Percentiles rank a stretch among this genome's conserved stretches.
Conservation (phyloP, 2,888 invertebrate genomes). For the Tillus elongatus region DNA sequence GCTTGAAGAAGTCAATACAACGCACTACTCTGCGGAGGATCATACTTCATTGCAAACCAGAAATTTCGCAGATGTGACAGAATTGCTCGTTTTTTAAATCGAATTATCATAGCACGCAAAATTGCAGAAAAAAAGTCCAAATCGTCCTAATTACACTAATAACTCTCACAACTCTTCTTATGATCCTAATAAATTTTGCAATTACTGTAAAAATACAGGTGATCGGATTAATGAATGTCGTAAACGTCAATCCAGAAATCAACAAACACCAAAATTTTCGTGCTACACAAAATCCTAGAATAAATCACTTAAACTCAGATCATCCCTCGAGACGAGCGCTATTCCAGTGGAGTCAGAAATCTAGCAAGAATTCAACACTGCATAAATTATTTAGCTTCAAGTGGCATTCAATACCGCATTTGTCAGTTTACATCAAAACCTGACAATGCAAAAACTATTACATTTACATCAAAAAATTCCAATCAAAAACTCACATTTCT, state of each 20-base stretch:
- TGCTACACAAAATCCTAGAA: neutral
- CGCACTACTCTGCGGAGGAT: slow-evolving; percentile 14
- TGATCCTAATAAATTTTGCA: slow-evolving; percentile 12
- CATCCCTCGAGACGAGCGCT: slow-evolving; percentile 7
- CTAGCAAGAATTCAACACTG: slow-evolving; percentile 9
- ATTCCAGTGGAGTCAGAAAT: slow-evolving; percentile 5
- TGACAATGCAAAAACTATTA: neutral
- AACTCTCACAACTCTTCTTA: neutral
- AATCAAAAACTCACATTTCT: slow-evolving; percentile 4
- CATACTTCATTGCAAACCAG: slow-evolving; percentile 13
- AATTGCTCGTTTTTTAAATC: slow-evolving; percentile 10
- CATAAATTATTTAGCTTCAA: slow-evolving; percentile 1
- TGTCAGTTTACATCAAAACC: neutral
- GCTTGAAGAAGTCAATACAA: slow-evolving; percentile 12
- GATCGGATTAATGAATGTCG: slow-evolving; percentile 11
- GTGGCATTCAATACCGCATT: slow-evolving; percentile 1
- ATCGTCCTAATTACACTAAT: slow-evolving; percentile 1
- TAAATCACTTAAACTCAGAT: slow-evolving; percentile 11
- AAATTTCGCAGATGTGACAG: slow-evolving; percentile 15
- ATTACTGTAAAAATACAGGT: slow-evolving; percentile 14
- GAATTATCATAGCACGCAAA: slow-evolving; percentile 9
- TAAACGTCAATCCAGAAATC: neutral
- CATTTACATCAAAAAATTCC: slow-evolving; percentile 1
- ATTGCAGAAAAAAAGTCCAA: slow-evolving; percentile 8
- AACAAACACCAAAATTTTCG: neutral